Evolutionary conservation across 1,140 invertebrate genomes (phyloP).

Genomic region (Arctopsyche grandis): DNA sequence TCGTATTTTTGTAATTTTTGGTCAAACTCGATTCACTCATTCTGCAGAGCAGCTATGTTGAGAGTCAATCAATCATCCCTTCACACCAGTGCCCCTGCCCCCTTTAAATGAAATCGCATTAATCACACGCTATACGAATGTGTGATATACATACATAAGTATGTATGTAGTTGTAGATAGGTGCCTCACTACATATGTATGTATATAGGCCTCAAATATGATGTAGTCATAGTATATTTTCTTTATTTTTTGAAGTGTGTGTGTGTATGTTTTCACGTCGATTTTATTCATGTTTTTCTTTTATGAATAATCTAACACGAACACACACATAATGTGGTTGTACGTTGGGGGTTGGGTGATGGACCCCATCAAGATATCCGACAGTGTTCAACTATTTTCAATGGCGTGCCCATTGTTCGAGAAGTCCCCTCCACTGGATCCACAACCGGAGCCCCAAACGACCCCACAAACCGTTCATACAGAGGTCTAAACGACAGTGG

Average conservation of each 20-base stretch:
- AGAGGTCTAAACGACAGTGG: slow-evolving; percentile 43
- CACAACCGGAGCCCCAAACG: slow-evolving; percentile 28
- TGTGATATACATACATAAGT: background rate
- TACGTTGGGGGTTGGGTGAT: background rate
- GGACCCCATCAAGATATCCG: slow-evolving; percentile 47
- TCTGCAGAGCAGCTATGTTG: background rate
- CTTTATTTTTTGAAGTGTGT: background rate
- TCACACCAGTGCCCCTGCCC: background rate
- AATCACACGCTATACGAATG: slow-evolving; percentile 1
- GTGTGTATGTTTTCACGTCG: background rate
- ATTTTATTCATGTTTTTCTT: slow-evolving; percentile 7
- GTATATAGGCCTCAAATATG: background rate
- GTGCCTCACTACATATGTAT: too few species aligned
- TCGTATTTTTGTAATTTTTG: background rate
- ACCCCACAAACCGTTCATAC: slow-evolving; percentile 48
- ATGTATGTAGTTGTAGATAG: background rate
- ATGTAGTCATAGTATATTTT: background rate
- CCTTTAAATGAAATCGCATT: slow-evolving; percentile 7
- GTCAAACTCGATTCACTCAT: slow-evolving; percentile 3
- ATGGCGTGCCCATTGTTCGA: slow-evolving; percentile 52
- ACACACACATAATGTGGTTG: background rate
- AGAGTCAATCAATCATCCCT: slow-evolving; percentile 20
- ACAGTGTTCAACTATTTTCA: slow-evolving; percentile 53
- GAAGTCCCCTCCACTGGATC: slow-evolving; percentile 38
- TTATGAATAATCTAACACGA: background rate